These are phyloP conservation scores for Phrynosoma platyrhinos DNA, from an alignment of 2,113 vertebrate species.

Conservation along the genomic window DNA sequence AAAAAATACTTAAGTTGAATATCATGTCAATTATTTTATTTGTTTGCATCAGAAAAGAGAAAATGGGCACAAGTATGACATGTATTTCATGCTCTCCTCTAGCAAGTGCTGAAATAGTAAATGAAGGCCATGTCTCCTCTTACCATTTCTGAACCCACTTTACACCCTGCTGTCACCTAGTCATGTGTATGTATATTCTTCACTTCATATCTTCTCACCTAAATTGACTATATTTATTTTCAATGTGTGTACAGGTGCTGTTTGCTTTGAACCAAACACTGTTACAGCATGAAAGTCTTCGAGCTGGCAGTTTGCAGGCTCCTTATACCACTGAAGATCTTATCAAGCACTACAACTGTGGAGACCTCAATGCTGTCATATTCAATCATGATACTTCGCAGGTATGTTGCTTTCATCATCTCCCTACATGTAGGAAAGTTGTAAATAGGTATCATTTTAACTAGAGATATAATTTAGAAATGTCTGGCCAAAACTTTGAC, in stretches of 20 bases:
- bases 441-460: background rate
- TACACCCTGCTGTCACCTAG: background rate
- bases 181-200: background rate
- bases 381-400: constrained; percentile 91
- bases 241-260: constrained; percentile 79
- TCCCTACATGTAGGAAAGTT: background rate
- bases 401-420: constrained; percentile 69
- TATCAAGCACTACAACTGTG: constrained; percentile 92
- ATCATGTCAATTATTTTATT: background rate
- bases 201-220: background rate
- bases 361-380: constrained; percentile 88
- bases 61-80: background rate
- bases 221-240: background rate
- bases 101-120: background rate
- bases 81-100: background rate
- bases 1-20: background rate
- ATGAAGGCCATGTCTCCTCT: background rate
- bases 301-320: constrained; percentile 86
- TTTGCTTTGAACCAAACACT: constrained; percentile 91
- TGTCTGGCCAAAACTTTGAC: background rate
- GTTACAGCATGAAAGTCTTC: constrained; percentile 86
- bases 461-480: background rate
- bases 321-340: constrained; percentile 89
- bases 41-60: background rate
- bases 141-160: background rate